Base-by-base conservation (phyloP, 2,797 vertebrate species). In the Dallia pectoralis region DNA sequence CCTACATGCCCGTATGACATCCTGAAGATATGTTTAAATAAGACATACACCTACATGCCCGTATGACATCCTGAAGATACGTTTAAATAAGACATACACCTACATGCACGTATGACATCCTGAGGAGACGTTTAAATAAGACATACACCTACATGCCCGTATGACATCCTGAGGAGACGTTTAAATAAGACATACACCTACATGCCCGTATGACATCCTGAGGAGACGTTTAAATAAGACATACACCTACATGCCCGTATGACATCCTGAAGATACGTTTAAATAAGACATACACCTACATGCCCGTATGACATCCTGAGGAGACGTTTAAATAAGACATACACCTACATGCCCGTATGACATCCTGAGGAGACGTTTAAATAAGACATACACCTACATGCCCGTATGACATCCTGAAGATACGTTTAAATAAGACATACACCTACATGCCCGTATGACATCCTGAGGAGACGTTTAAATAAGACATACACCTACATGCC, bases 1-100 rank as follows among this genome's bases (percentile, higher is more conserved):
- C 93, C 86, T 91, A 94, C 93, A 94, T 78, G 93, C 87, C 14
- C 86, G 81, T 77, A 95, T 91, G 75, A 96, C 78, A 59, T 92
- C 91, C 82, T 87, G 83, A 84, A 93, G n/a, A n/a, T n/a, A n/a
- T n/a, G 15, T 25, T 40, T 48, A 40, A 9, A n/a, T 19, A 56
- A 70, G 51, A 29, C 22, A 19, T 15, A 0, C 72, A 88, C 93
- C 86, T 91, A 94, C 93, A 94, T 78, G 93, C 87, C 14, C 86
- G 81, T 77, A 95, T 91, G 75, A 96, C 78, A 59, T 92, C 91
- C 82, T 87, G 83, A 84, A 93, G n/a, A n/a, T n/a, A n/a, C n/a
- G 15, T 25, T 40, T 48, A 40, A 9, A n/a, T 19, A 56, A 70
- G 51, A 29, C 22, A 19, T 15, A 0, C 72, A 88, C 93, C 86